phyloP scores from a whole-genome alignment of 1,140 invertebrate genomes.

The Drosophila leontia region DNA sequence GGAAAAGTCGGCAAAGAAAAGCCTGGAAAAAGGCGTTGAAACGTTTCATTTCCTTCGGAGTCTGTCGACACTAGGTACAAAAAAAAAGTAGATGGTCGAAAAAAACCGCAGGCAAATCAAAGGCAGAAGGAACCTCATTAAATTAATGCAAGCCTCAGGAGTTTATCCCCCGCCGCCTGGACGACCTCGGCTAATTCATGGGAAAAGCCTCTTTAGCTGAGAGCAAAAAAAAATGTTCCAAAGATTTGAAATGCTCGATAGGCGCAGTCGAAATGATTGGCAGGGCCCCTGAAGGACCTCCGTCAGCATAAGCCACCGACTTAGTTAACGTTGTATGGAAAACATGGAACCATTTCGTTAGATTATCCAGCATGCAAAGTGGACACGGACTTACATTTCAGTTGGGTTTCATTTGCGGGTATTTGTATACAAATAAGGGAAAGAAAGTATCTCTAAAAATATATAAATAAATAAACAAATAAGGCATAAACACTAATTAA shows the following conservation, averaged over 20 bases:
- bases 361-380: slow-evolving; percentile 35
- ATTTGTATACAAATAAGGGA: background rate
- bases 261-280: slow-evolving; percentile 29
- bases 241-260: slow-evolving; percentile 66
- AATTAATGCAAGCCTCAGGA: slow-evolving; percentile 81
- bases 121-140: slow-evolving; percentile 76
- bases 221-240: slow-evolving; percentile 35
- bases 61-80: slow-evolving; percentile 49
- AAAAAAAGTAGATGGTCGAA: slow-evolving; percentile 55
- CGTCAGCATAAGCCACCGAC: slow-evolving; percentile 14
- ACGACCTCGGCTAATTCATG: slow-evolving; percentile 54
- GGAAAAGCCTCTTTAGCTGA: slow-evolving; percentile 50
- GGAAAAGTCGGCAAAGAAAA: slow-evolving; percentile 22
- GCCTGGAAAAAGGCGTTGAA: slow-evolving; percentile 65
- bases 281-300: slow-evolving; percentile 28
- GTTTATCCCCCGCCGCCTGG: slow-evolving; percentile 24
- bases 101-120: slow-evolving; percentile 58
- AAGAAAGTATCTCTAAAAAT: background rate
- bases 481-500: too few species aligned
- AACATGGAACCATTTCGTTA: slow-evolving; percentile 23
- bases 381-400: slow-evolving; percentile 15
- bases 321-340: slow-evolving; percentile 4
- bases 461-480: background rate
- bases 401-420: background rate
- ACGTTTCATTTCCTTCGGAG: slow-evolving; percentile 52